These are phyloP conservation scores for Myrmecobius fasciatus DNA, from an alignment of 2,113 vertebrate genomes.

Conservation along the genomic window DNA sequence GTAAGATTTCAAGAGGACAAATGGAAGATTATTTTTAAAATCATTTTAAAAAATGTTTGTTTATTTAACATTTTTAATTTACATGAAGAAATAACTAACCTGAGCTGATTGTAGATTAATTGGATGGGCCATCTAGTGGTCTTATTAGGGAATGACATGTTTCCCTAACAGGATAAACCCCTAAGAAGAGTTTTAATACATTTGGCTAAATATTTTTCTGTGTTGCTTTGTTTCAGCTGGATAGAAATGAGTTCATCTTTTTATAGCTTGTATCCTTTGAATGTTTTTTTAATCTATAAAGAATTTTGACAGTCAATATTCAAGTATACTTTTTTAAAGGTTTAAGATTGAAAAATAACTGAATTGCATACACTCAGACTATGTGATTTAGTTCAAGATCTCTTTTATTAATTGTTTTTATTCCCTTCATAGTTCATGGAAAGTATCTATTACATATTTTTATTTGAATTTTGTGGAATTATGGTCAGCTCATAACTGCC, in stretches of 20 bases:
- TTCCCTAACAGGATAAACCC: neutral
- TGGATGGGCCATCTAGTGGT: conserved; percentile 42
- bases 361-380: neutral
- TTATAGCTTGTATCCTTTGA: conserved; percentile 6
- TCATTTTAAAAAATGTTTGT: neutral
- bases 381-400: neutral
- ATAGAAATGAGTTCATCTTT: neutral
- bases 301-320: conserved; percentile 44
- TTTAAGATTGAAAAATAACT: conserved; percentile 20
- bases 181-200: neutral
- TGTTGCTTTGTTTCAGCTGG: neutral
- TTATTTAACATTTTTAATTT: neutral
- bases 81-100: neutral
- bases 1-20: neutral
- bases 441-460: neutral
- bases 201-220: conserved; percentile 29
- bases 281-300: conserved; percentile 17
- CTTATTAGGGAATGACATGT: neutral
- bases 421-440: neutral
- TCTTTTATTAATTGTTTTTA: neutral
- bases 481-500: neutral
- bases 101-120: neutral
- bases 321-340: neutral
- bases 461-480: neutral
- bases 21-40: neutral